Percentiles rank a stretch among this genome's conserved stretches.
phyloP scores from a whole-genome alignment of 2,113 vertebrate genomes.

The Sapayoa aenigma region DNA sequence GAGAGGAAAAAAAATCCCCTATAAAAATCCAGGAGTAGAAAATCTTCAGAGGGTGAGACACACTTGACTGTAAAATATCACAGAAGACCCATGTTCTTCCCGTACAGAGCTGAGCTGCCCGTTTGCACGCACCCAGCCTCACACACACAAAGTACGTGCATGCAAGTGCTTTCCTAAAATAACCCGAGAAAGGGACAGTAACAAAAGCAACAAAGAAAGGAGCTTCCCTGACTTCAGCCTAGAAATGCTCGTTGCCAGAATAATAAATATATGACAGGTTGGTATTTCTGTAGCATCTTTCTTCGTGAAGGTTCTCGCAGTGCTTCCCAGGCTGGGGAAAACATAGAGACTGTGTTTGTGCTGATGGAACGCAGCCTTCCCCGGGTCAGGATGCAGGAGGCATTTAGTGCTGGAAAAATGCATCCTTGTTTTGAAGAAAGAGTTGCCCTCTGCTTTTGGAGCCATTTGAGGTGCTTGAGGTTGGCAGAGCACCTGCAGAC shows the following conservation, averaged over 20 bases:
- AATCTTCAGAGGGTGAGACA: background rate
- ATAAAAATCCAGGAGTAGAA: constrained; percentile 19
- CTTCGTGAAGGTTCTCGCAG: background rate
- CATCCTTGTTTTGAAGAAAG: background rate
- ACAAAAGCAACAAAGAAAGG: background rate
- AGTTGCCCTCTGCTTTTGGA: background rate
- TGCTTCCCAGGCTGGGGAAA: background rate
- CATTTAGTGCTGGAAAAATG: background rate
- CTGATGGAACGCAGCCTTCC: background rate
- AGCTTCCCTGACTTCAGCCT: background rate
- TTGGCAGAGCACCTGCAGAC: background rate
- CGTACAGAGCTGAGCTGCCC: background rate
- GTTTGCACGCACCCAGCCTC: background rate
- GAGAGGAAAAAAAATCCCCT: background rate
- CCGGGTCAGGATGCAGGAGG: background rate
- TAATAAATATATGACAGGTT: background rate
- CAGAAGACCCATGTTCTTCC: background rate
- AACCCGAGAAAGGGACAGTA: background rate
- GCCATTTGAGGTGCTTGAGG: background rate
- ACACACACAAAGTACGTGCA: background rate
- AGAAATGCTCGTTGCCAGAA: background rate
- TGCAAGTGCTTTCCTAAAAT: constrained; percentile 1
- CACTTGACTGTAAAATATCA: background rate
- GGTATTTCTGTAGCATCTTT: constrained; percentile 20
- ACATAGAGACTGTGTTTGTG: accelerated